Evolutionary conservation across 2,113 vertebrate species (phyloP), one percentile per base, ranked within the genome.

Genomic region (Amblyornis subalaris): DNA sequence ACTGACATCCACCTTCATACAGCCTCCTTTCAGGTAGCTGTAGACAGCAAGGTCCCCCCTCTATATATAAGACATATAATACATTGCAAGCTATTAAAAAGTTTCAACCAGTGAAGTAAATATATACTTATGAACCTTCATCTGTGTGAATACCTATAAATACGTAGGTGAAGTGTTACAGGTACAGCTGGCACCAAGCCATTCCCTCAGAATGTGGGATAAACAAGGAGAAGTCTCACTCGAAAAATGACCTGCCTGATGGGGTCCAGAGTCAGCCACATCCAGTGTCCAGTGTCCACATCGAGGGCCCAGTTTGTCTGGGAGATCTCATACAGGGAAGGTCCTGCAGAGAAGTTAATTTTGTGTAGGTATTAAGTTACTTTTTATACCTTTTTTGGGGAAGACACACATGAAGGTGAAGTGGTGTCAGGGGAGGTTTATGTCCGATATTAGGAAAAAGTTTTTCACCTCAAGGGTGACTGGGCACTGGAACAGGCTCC

Each of bases 41-140:
- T 10, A 31, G 29, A 57, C 10, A 35, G 12, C n/a, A 36, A 65
- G 9, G 7, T 38, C 3, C 6, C 20, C 6, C 9, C 2, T 36
- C 0, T 0, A 62, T 18, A 36, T 12, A 25, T 2, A n/a, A 3
- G 7, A 6, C 4, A 45, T 44, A 31, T 4, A 61, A 82, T 16
- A 10, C 36, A 44, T n/a, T 40, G 20, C 5, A 57, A 89, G 16
- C 26, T 51, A 40, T 36, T 36, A 36, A 6, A 51, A 26, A 81
- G 66, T 38, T 35, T 35, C 31, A 61, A 5, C 2, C 42, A 66
- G 16, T 66, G 36, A 80, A 80, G 3, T 15, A 75, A 54, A 24
- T 65, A 33, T 4, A 25, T 35, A 14, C 2, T 45, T 60, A 45
- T 4, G 12, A 76, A 33, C 8, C 3, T 45, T 45, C 35, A 45